A percentile compares a stretch with the other conserved stretches of the same genome.
Evolutionary conservation across 2,888 invertebrate species (phyloP).

Genomic region (Argyresthia goedartella): DNA sequence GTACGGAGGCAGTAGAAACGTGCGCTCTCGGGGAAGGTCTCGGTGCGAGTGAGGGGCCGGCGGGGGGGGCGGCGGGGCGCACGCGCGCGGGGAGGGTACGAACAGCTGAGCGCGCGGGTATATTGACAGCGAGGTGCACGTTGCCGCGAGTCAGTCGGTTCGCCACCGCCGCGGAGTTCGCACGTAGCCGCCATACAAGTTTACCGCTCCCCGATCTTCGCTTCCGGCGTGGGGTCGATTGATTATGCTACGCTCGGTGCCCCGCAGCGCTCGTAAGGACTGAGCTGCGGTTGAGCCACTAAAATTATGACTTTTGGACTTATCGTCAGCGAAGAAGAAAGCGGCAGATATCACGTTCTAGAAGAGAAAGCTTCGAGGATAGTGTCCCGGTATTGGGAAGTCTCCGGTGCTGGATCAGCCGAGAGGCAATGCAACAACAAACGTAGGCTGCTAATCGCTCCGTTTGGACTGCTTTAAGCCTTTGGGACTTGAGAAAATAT

Average conservation of each 20-base stretch:
- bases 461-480: constrained; percentile 51
- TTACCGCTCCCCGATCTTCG: constrained; percentile 11
- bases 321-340: constrained; percentile 55
- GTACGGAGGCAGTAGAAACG: neutral
- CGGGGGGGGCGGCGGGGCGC: constrained; percentile 34
- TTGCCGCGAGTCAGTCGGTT: constrained; percentile 71
- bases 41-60: constrained; percentile 27
- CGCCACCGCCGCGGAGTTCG: constrained; percentile 58
- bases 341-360: constrained; percentile 56
- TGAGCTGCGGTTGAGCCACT: constrained; percentile 56
- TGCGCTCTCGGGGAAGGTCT: neutral
- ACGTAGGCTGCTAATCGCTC: constrained; percentile 38
- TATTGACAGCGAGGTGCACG: constrained; percentile 71
- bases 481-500: constrained; percentile 32
- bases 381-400: constrained; percentile 65
- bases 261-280: constrained; percentile 46
- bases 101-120: constrained; percentile 72
- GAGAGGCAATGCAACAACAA: constrained; percentile 54
- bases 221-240: constrained; percentile 18
- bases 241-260: constrained; percentile 55
- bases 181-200: constrained; percentile 47
- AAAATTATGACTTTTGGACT: constrained; percentile 71
- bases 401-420: constrained; percentile 48
- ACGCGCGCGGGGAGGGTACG: constrained; percentile 44
- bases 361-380: constrained; percentile 61